A percentile compares a stretch with the other conserved stretches of the same genome.
phyloP scores from a whole-genome alignment of 2,113 vertebrate species.

The Oncorhynchus tshawytscha region DNA sequence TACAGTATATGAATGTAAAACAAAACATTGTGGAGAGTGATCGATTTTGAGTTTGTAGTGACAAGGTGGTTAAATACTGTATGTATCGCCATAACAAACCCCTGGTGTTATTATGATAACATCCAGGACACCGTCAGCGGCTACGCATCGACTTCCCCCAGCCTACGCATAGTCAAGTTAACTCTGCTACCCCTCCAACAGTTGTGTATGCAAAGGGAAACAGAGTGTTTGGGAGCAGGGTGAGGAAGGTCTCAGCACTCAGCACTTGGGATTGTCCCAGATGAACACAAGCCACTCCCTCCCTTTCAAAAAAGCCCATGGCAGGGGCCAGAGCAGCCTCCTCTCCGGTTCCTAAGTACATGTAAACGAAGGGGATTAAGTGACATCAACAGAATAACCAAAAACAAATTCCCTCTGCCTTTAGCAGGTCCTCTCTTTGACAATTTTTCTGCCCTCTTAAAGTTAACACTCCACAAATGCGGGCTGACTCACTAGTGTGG shows the following conservation, averaged over 20 bases:
- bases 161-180: neutral
- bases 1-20: too few species aligned
- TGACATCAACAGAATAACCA: too few species aligned
- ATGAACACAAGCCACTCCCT: constrained; percentile 66
- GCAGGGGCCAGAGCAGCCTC: neutral
- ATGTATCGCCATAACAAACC: too few species aligned
- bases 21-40: too few species aligned
- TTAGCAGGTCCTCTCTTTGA: neutral
- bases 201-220: neutral
- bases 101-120: neutral
- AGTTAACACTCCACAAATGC: constrained; percentile 63
- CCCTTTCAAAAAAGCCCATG: constrained; percentile 58
- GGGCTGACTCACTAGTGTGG: constrained; percentile 71
- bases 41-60: too few species aligned
- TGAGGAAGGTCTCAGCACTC: constrained; percentile 61
- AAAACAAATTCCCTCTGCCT: neutral
- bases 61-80: too few species aligned
- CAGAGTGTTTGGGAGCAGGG: constrained; percentile 61
- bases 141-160: neutral
- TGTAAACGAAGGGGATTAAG: neutral
- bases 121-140: neutral
- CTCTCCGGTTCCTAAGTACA: constrained; percentile 11
- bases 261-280: constrained; percentile 69
- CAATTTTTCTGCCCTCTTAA: constrained; percentile 33
- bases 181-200: neutral